A percentile compares a stretch with the other conserved stretches of the same genome.
phyloP scores from a whole-genome alignment of 2,113 vertebrate genomes.

The Tapirus terrestris region DNA sequence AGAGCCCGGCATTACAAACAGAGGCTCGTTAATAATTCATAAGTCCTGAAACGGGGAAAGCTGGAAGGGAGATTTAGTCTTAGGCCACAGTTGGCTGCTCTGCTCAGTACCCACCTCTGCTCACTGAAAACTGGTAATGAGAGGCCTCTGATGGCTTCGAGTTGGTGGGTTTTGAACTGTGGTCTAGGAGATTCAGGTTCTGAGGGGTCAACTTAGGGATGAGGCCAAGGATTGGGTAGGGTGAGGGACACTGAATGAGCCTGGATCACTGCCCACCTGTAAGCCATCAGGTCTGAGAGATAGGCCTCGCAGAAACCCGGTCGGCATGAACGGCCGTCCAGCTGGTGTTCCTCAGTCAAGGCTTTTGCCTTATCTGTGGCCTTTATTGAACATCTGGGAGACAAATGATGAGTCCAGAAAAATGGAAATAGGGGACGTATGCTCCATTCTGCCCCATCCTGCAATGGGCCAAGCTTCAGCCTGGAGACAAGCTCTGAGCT shows the following conservation, averaged over 20 bases:
- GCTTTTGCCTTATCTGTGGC: no score
- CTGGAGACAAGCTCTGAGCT: fast-evolving
- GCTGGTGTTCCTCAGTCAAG: fast-evolving
- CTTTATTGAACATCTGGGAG: not conserved
- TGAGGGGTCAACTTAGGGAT: no score
- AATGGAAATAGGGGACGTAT: fast-evolving
- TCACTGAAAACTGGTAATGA: fast-evolving
- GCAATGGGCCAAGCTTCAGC: fast-evolving
- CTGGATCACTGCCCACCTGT: fast-evolving
- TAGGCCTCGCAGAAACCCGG: fast-evolving
- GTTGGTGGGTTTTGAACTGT: fast-evolving
- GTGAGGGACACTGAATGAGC: fast-evolving
- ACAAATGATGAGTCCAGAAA: not conserved
- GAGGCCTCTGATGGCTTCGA: fast-evolving
- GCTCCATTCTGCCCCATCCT: fast-evolving
- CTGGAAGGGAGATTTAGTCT: not conserved
- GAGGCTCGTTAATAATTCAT: conserved; percentile 80
- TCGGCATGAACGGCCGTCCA: fast-evolving
- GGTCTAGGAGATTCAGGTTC: not conserved
- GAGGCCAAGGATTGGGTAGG: fast-evolving
- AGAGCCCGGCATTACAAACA: conserved; percentile 76
- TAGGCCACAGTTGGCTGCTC: not conserved
- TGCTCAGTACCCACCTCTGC: not conserved
- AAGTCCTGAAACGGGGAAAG: not conserved
- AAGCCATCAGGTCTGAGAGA: not conserved